These are phyloP conservation scores for Rhingia rostrata DNA, from an alignment of 2,888 invertebrate genomes.

Conservation along the genomic window DNA sequence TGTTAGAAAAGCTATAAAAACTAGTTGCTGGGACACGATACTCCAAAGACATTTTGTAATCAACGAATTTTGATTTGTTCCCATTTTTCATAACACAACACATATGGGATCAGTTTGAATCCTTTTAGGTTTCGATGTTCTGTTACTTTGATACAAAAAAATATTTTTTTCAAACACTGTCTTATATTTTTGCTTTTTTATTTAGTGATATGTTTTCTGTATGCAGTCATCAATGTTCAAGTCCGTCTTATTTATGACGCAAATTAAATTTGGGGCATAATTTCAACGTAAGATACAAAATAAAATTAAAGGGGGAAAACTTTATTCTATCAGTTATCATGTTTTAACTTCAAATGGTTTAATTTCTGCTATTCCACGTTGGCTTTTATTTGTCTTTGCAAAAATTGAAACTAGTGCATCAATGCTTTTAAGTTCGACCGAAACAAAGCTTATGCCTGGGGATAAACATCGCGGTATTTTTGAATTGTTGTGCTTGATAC, in stretches of 20 bases:
- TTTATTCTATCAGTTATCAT: constrained; percentile 64
- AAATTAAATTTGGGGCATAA: constrained; percentile 65
- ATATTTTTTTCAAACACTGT: neutral
- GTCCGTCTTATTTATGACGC: constrained; percentile 20
- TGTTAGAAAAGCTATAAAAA: constrained; percentile 77
- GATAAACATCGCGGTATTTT: constrained; percentile 28
- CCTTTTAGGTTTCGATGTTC: constrained; percentile 31
- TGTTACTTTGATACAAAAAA: constrained; percentile 14
- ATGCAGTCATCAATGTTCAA: constrained; percentile 2
- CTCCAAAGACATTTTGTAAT: constrained; percentile 76
- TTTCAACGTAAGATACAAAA: constrained; percentile 73
- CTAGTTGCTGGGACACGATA: constrained; percentile 73
- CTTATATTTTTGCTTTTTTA: neutral
- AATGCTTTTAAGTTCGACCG: constrained; percentile 43
- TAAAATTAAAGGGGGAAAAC: constrained; percentile 67
- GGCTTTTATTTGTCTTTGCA: constrained; percentile 14
- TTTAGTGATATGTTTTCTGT: constrained; percentile 45
- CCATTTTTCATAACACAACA: constrained; percentile 75
- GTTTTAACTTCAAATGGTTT: constrained; percentile 18
- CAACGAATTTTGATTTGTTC: constrained; percentile 75
- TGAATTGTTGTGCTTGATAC: constrained; percentile 36
- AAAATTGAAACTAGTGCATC: constrained; percentile 23
- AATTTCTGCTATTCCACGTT: constrained; percentile 10
- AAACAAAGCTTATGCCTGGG: constrained; percentile 30
- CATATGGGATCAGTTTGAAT: constrained; percentile 73